Conservation (phyloP, 1,140 invertebrate genomes). For the Bursaphelenchus mucronatus region DNA sequence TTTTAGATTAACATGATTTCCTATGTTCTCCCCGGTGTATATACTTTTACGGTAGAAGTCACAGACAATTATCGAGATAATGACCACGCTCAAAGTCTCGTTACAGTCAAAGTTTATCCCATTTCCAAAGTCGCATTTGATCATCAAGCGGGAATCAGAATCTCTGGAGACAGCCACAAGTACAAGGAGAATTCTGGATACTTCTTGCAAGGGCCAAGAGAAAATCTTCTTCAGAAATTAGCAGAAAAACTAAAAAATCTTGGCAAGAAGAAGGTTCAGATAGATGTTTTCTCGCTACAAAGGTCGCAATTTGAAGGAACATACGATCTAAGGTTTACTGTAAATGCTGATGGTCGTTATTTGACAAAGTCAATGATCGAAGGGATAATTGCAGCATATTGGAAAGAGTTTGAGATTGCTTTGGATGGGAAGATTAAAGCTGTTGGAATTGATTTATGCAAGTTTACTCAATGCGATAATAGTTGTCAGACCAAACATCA, state of each 20-base stretch:
- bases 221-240: slow-evolving; percentile 19
- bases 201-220: slow-evolving; percentile 11
- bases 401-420: slow-evolving; percentile 38
- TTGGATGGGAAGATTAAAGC: slow-evolving; percentile 47
- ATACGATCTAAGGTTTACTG: slow-evolving; percentile 55
- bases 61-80: slow-evolving; percentile 46
- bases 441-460: slow-evolving; percentile 60
- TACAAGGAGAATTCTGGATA: slow-evolving; percentile 22
- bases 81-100: slow-evolving; percentile 30
- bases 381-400: slow-evolving; percentile 45
- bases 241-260: slow-evolving; percentile 16
- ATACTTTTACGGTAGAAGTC: slow-evolving; percentile 51
- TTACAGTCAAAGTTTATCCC: slow-evolving; percentile 47
- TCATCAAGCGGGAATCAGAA: slow-evolving; percentile 45
- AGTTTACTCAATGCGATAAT: slow-evolving; percentile 56
- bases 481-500: slow-evolving; percentile 54
- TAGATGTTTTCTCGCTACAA: slow-evolving; percentile 55
- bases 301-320: slow-evolving; percentile 4
- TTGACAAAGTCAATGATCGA: slow-evolving; percentile 34
- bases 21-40: slow-evolving; percentile 45
- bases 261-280: background rate
- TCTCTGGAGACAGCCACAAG: slow-evolving; percentile 5
- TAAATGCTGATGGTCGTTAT: slow-evolving; percentile 25
- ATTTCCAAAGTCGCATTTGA: slow-evolving; percentile 50
- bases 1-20: slow-evolving; percentile 51